These are phyloP conservation scores for Mixornis gularis DNA, from an alignment of 2,113 vertebrate genomes.

Conservation along the genomic window DNA sequence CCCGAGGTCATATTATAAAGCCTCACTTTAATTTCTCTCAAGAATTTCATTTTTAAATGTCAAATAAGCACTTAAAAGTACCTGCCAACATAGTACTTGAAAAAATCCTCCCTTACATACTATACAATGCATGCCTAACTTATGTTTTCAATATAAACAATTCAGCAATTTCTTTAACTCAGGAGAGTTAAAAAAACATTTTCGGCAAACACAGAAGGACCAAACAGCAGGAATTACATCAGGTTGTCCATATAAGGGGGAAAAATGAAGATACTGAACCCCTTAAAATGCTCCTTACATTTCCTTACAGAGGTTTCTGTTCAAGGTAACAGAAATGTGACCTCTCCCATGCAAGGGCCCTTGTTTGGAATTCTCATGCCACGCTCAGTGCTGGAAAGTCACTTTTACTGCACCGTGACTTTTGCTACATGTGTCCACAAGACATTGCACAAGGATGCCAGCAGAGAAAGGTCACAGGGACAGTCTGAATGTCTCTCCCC, in stretches of 20 bases:
- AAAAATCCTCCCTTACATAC: neutral
- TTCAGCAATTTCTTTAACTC: neutral
- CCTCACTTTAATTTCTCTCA: neutral
- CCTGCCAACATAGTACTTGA: neutral
- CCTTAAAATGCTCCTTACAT: neutral
- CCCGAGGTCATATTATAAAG: neutral
- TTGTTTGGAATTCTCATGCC: neutral
- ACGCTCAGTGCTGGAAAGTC: neutral
- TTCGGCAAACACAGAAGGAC: neutral
- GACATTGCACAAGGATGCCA: neutral
- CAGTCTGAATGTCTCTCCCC: neutral
- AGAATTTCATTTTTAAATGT: neutral
- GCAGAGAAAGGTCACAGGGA: slow-evolving; percentile 40
- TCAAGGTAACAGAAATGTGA: neutral
- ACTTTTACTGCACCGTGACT: slow-evolving; percentile 26
- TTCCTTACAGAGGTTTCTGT: neutral
- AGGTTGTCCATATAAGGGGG: neutral
- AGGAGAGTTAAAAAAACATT: neutral
- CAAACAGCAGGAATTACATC: neutral
- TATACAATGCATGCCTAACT: neutral
- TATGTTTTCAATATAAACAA: neutral
- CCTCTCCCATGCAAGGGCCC: neutral
- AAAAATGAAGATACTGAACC: neutral
- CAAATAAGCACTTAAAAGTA: neutral
- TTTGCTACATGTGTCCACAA: neutral